These are phyloP conservation scores for Cynoglossus semilaevis DNA, from an alignment of 2,113 vertebrate species.

Conservation along the genomic window DNA sequence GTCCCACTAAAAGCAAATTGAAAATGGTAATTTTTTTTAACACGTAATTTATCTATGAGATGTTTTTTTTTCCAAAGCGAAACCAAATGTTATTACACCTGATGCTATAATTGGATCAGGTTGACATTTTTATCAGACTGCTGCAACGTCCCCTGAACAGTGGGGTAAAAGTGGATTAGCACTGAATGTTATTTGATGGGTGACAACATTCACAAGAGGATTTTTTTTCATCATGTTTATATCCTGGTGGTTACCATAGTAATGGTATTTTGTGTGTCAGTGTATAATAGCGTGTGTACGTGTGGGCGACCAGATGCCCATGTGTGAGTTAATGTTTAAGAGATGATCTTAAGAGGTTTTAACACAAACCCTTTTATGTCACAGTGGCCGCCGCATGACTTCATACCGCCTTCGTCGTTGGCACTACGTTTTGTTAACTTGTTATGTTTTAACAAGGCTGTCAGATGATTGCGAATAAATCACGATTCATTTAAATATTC, in stretches of 20 bases:
- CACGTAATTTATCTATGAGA: slow-evolving; percentile 48
- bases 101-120: slow-evolving; percentile 72
- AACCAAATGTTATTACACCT: slow-evolving; percentile 67
- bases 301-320: slow-evolving; percentile 73
- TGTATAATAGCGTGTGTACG: slow-evolving; percentile 40
- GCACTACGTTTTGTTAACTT: slow-evolving; percentile 29
- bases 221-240: slow-evolving; percentile 64
- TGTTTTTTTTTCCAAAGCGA: slow-evolving; percentile 50
- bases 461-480: too few species aligned
- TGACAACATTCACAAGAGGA: slow-evolving; percentile 72
- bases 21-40: not conserved
- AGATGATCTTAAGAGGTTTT: slow-evolving; percentile 65
- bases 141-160: slow-evolving; percentile 67
- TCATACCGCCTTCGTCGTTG: slow-evolving; percentile 65
- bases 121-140: slow-evolving; percentile 73
- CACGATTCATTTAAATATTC: too few species aligned
- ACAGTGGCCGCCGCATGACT: slow-evolving; percentile 46
- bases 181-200: slow-evolving; percentile 65
- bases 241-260: slow-evolving; percentile 70
- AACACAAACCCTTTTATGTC: slow-evolving; percentile 63
- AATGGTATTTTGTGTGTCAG: slow-evolving; percentile 66
- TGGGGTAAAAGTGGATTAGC: slow-evolving; percentile 67
- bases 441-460: too few species aligned
- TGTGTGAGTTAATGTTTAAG: slow-evolving; percentile 75
- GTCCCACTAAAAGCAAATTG: too few species aligned